Evolutionary conservation across 2,888 invertebrate species (phyloP), one percentile per base, ranked within the genome.

Genomic region (Lissocephala sabroskyi): DNA sequence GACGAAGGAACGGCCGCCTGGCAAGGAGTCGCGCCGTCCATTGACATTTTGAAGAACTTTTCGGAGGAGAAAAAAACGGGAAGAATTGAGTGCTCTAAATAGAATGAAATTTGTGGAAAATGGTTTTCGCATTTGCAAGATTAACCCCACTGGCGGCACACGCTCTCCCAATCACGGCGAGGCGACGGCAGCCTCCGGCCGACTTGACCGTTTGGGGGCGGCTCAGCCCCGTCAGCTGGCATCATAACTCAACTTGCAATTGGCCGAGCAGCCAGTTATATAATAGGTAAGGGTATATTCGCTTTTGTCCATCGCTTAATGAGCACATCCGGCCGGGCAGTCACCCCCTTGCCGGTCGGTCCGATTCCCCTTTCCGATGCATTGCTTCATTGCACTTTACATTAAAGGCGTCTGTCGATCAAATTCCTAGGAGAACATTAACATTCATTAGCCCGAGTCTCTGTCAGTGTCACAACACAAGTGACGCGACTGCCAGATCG

Each of bases 161-260:
- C 3, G 23, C 3, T 23, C 23, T 23, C 3, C 23, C 7, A 7
- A 23, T 3, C 23, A 23, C 23, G 23, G 23, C 23, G n/a, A 6
- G 30, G 39, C 47, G 61, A 53, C 74, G 71, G 77, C 71, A 71
- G 66, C 67, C 74, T 67, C n/a, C n/a, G n/a, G n/a, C n/a, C n/a
- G n/a, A n/a, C n/a, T n/a, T n/a, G n/a, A n/a, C n/a, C n/a, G n/a
- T n/a, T n/a, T n/a, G n/a, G n/a, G n/a, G n/a, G n/a, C n/a, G n/a
- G n/a, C n/a, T n/a, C n/a, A n/a, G n/a, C n/a, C n/a, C n/a, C n/a
- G 66, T 77, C 78, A 75, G 71, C 61, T 76, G 71, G 75, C 65
- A 65, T 62, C 77, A 77, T 77, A 71, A 77, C 64, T 75, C 75
- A 75, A 52, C 52, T 45, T 39, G 29, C 37, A 37, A 23, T 19